Evolutionary conservation across 2,888 invertebrate species (phyloP).

Genomic region (Empis stercorea): DNA sequence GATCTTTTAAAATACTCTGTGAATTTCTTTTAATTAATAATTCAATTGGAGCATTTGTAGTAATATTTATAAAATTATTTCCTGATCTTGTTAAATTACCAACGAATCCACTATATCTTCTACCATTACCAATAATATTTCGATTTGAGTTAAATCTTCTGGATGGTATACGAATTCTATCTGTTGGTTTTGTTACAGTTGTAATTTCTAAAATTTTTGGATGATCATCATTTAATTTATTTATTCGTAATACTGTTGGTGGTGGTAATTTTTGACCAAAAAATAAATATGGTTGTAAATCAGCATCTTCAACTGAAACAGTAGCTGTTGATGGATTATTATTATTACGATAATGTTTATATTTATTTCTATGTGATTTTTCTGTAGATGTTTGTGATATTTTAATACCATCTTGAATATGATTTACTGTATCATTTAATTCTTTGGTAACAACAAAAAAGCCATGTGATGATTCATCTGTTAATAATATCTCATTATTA

Average conservation of each 20-base stretch:
- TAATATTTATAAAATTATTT: slow-evolving; percentile 4
- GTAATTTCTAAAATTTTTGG: slow-evolving; percentile 46
- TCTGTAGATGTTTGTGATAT: slow-evolving; percentile 8
- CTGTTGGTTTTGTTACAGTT: slow-evolving; percentile 38
- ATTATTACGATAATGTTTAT: slow-evolving; percentile 20
- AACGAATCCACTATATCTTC: slow-evolving; percentile 23
- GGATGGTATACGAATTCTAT: slow-evolving; percentile 14
- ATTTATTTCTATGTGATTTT: slow-evolving; percentile 17
- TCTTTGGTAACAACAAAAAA: slow-evolving; percentile 34
- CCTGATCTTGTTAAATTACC: slow-evolving; percentile 25
- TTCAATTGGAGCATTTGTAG: slow-evolving; percentile 1
- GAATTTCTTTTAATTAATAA: slow-evolving; percentile 1
- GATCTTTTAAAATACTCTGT: no score
- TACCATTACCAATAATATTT: slow-evolving; percentile 16
- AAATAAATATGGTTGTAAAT: slow-evolving; percentile 55
- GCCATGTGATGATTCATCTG: slow-evolving; percentile 36
- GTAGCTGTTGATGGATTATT: slow-evolving; percentile 4
- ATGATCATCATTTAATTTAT: slow-evolving; percentile 40
- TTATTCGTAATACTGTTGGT: slow-evolving; percentile 30
- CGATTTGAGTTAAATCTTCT: slow-evolving; percentile 15
- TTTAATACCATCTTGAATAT: slow-evolving; percentile 26
- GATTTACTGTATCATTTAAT: slow-evolving; percentile 30
- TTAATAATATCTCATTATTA: slow-evolving; percentile 34
- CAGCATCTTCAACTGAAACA: slow-evolving; percentile 28
- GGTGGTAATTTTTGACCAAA: slow-evolving; percentile 53